Evolutionary conservation across 2,113 vertebrate genomes (phyloP).

Genomic region (Irena cyanogastra): DNA sequence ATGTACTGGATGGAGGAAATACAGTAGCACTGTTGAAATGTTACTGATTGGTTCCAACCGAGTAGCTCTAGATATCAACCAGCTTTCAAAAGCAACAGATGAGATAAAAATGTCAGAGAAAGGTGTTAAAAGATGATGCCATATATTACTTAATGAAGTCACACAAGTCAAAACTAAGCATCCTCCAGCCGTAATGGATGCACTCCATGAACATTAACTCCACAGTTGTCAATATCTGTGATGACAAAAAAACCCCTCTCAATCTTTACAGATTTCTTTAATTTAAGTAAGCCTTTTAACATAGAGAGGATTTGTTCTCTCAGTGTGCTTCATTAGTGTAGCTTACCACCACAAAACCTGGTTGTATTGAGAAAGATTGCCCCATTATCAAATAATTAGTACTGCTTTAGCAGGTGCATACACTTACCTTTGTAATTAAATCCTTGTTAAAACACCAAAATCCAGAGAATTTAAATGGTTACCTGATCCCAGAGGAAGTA

Average conservation of each 20-base stretch:
- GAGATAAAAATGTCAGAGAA: conserved; percentile 8
- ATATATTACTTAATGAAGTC: conserved; percentile 28
- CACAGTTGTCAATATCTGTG: conserved; percentile 45
- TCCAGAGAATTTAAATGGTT: conserved; percentile 87
- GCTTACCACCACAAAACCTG: conserved; percentile 77
- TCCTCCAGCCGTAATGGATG: neutral
- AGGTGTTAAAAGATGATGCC: neutral
- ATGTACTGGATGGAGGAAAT: conserved; percentile 37
- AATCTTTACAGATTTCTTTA: conserved; percentile 69
- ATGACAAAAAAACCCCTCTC: neutral
- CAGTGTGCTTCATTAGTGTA: conserved; percentile 80
- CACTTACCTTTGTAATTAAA: conserved; percentile 97
- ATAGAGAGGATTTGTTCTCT: conserved; percentile 71
- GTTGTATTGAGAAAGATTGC: conserved; percentile 85
- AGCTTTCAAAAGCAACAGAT: conserved; percentile 23
- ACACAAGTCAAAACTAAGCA: neutral
- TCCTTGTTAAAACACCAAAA: conserved; percentile 93
- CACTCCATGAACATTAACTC: neutral
- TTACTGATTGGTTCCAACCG: conserved; percentile 33
- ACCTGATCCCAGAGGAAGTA: conserved; percentile 82
- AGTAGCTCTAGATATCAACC: conserved; percentile 33
- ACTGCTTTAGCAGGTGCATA: conserved; percentile 89
- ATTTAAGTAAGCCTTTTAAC: conserved; percentile 75
- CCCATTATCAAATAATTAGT: conserved; percentile 87
- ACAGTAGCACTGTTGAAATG: conserved; percentile 21